Conservation (phyloP, 2,888 invertebrate genomes). For the Dimorphilus gyrociliatus region DNA sequence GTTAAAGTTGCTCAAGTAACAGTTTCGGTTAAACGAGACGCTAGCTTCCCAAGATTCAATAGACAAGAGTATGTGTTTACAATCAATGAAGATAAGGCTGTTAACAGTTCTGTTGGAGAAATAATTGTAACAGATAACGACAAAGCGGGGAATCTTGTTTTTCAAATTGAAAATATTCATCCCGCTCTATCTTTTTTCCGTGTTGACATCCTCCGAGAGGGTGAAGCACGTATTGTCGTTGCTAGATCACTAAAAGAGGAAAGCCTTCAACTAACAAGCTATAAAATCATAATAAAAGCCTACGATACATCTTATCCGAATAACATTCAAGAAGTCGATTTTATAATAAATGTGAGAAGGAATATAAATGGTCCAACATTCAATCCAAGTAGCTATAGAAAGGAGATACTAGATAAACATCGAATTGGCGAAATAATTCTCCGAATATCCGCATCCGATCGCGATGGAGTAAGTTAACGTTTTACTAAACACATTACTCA, state of each 20-base stretch:
- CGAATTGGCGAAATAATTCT: slow-evolving; percentile 8
- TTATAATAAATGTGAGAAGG: slow-evolving; percentile 17
- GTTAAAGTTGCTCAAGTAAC: slow-evolving; percentile 8
- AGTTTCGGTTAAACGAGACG: slow-evolving; percentile 11
- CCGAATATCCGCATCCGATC: slow-evolving; percentile 8
- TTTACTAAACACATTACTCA: too few species aligned
- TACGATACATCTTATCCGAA: slow-evolving; percentile 18
- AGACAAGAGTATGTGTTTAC: slow-evolving; percentile 6
- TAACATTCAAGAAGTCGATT: slow-evolving; percentile 11
- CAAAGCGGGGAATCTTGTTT: slow-evolving; percentile 7
- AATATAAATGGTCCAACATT: slow-evolving; percentile 21
- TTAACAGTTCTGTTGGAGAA: slow-evolving; percentile 5
- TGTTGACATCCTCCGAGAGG: slow-evolving; percentile 6
- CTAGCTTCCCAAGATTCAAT: slow-evolving; percentile 9
- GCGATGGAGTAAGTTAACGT: slow-evolving; percentile 7
- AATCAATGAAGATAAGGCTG: slow-evolving; percentile 6
- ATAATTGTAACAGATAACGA: slow-evolving; percentile 9
- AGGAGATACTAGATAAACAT: slow-evolving; percentile 7
- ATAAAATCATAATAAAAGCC: slow-evolving; percentile 14
- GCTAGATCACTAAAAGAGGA: slow-evolving; percentile 5
- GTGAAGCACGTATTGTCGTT: slow-evolving; percentile 7
- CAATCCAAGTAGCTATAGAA: slow-evolving; percentile 9
- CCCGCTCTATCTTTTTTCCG: slow-evolving; percentile 18
- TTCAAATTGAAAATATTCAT: slow-evolving; percentile 7
- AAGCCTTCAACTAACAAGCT: slow-evolving; percentile 9